Evolutionary conservation across 2,797 vertebrate species (phyloP).

Genomic region (Leptodactylus fallax): DNA sequence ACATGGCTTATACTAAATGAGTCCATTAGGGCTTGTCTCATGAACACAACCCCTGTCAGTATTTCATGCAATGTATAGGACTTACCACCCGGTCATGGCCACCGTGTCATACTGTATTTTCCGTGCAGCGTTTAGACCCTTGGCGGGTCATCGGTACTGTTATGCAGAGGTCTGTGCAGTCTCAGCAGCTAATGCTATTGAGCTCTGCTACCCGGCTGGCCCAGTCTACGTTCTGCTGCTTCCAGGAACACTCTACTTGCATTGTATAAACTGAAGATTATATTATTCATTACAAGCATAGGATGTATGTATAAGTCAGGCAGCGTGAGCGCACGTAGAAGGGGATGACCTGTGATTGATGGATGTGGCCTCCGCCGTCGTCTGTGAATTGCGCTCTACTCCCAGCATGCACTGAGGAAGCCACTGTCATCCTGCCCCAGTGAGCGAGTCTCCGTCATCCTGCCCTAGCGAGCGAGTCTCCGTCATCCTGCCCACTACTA

Average conservation of each 20-base stretch:
- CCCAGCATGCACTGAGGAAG: background rate
- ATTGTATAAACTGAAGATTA: background rate
- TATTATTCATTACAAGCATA: background rate
- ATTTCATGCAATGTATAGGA: background rate
- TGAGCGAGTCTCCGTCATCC: conserved; percentile 34
- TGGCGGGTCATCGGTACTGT: background rate
- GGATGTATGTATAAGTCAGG: background rate
- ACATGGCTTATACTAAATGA: background rate
- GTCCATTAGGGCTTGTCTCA: background rate
- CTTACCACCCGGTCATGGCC: too few relatives aligned
- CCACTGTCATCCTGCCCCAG: conserved; percentile 28
- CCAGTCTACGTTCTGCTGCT: background rate
- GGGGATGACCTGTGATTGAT: conserved; percentile 12
- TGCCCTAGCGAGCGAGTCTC: background rate
- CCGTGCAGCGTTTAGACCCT: background rate
- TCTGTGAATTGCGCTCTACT: background rate
- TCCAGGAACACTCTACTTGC: background rate
- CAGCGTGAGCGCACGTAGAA: background rate
- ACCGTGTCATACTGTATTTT: too few relatives aligned
- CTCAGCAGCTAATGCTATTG: background rate
- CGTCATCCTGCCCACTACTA: conserved; percentile 41
- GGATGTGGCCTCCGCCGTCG: background rate
- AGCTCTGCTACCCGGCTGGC: background rate
- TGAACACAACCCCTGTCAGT: background rate
- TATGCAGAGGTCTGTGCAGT: background rate